These are phyloP conservation scores for Protonibea diacanthus DNA, from an alignment of 2,797 vertebrate genomes.

Conservation along the genomic window DNA sequence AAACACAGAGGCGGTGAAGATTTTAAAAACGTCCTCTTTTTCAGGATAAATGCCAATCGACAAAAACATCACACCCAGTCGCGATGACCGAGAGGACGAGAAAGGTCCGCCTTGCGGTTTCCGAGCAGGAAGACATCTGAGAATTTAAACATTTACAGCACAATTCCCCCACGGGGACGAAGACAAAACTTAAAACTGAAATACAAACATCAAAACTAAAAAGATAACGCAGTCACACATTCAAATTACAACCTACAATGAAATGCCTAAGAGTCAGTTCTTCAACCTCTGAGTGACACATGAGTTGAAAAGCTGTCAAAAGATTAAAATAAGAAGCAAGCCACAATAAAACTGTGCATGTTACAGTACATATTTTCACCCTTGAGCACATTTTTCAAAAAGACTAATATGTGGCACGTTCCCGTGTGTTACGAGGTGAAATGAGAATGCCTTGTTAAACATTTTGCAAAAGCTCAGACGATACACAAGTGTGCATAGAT, in stretches of 20 bases:
- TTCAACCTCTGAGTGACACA: conserved; percentile 82
- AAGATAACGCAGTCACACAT: conserved; percentile 27
- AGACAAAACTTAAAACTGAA: conserved; percentile 26
- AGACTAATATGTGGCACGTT: conserved; percentile 4
- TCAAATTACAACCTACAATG: conserved; percentile 35
- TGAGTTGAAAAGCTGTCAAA: conserved; percentile 71
- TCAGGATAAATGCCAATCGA: conserved; percentile 10
- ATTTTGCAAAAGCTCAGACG: conserved; percentile 29
- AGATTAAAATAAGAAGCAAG: conserved; percentile 15
- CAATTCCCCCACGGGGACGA: conserved; percentile 17
- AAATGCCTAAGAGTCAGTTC: conserved; percentile 63
- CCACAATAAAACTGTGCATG: conserved; percentile 27
- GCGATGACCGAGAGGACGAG: background rate
- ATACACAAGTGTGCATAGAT: conserved; percentile 45
- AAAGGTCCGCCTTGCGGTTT: conserved; percentile 1
- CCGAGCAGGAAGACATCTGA: too few relatives aligned
- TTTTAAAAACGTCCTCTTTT: background rate
- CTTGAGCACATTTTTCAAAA: conserved; percentile 22
- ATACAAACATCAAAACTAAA: conserved; percentile 43
- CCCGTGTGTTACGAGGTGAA: conserved; percentile 1
- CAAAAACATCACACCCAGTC: conserved; percentile 1
- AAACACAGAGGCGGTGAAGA: conserved; percentile 7
- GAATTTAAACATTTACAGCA: conserved; percentile 43
- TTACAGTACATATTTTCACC: conserved; percentile 45
- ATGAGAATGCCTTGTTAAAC: conserved; percentile 23